Percentiles rank a stretch among this genome's conserved stretches.
Evolutionary conservation across 1,140 invertebrate species (phyloP).

Genomic region (Heliconius melpomene): DNA sequence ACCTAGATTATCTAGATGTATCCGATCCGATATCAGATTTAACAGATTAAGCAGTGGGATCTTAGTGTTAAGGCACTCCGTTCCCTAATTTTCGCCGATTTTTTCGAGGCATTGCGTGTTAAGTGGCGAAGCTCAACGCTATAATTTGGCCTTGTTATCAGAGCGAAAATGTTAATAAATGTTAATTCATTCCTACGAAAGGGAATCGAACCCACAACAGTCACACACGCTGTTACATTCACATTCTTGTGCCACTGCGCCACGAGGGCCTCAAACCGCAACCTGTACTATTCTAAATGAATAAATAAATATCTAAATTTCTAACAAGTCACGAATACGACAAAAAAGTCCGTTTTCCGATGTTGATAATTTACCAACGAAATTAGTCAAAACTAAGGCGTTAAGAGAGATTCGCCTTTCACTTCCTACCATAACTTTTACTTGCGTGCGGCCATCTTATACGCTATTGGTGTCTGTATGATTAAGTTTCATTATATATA

Average conservation of each 20-base stretch:
- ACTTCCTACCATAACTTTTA: slow-evolving; percentile 40
- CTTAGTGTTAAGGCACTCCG: too few relatives aligned
- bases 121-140: too few relatives aligned
- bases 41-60: too few relatives aligned
- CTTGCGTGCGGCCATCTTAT: slow-evolving; percentile 22
- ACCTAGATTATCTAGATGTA: too few relatives aligned
- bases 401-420: slow-evolving; percentile 42
- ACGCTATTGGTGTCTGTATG: background rate
- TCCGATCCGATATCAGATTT: too few relatives aligned
- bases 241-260: too few relatives aligned
- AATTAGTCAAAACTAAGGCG: slow-evolving; percentile 19
- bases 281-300: background rate
- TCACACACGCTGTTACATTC: too few relatives aligned
- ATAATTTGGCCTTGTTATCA: background rate
- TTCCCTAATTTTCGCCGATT: background rate
- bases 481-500: slow-evolving; percentile 2
- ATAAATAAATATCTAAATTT: background rate
- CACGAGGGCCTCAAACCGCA: too few relatives aligned
- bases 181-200: too few relatives aligned
- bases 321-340: background rate
- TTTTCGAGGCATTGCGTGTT: too few relatives aligned
- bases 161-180: background rate
- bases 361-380: background rate
- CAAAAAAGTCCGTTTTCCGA: background rate
- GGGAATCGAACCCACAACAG: too few relatives aligned